Evolutionary conservation across 2,888 invertebrate genomes (phyloP), one percentile per base, ranked within the genome.

Genomic region (Lasioglossum marginatum): DNA sequence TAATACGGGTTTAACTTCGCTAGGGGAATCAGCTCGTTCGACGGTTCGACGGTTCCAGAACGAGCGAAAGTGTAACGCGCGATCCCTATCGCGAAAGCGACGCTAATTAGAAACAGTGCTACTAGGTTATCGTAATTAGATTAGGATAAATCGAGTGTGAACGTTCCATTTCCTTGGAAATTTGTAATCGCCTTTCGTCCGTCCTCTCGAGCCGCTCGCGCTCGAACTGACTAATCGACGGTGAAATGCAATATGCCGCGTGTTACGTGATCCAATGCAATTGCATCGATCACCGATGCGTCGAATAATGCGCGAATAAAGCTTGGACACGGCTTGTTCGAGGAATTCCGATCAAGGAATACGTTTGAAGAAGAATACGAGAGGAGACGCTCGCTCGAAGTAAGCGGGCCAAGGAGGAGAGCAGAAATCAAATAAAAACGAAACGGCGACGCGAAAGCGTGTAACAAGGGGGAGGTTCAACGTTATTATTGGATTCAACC

Each of bases 81-180:
- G 84, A 78, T 78, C 27, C 48, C 74, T 79, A 83, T 78, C 84
- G 84, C 84, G 84, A 85, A 85, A 85, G 84, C 84, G 79, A 79
- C 75, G 78, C 66, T 85, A 83, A 83, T 85, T 83, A 85, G 57
- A 79, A 85, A 79, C 57, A 83, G 37, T 23, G 84, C 84, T 75
- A 78, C 70, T 57, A 14, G 71, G 78, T 75, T 83, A 78, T 76
- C 45, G 84, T 71, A 79, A 85, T 83, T 83, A 76, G 43, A 85
- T 79, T 68, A 74, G 71, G 60, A 74, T 77, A 60, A 60, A 52
- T 83, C 48, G 23, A 43, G 5, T 68, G 27, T 19, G 34, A 43
- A 16, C 52, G 66, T 79, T 66, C 34, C 52, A 48, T 79, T 73
- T 14, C 45, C 27, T 34, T 71, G 74, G 34, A n/a, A 66, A 74